Evolutionary conservation across 2,113 vertebrate species (phyloP).

Genomic region (Eptesicus fuscus): DNA sequence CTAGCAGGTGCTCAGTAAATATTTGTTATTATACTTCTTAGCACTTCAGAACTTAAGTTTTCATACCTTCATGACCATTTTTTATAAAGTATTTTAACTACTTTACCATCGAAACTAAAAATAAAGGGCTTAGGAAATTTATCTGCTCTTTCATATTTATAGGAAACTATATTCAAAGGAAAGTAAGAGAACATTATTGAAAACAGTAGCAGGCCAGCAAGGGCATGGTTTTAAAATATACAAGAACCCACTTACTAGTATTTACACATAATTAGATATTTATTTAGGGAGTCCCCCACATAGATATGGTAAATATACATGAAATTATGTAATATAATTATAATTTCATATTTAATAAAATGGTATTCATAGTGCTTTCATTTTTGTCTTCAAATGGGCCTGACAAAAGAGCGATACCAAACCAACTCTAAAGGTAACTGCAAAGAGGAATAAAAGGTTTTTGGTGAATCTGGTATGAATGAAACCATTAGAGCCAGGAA

Average conservation of each 20-base stretch:
- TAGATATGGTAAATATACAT: not conserved
- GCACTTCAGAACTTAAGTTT: not conserved
- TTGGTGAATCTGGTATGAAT: not conserved
- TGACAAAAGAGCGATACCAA: not conserved
- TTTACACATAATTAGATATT: not conserved
- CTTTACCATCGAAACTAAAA: not conserved
- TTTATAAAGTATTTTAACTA: not conserved
- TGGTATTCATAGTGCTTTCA: not conserved
- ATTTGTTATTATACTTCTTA: not conserved
- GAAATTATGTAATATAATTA: not conserved
- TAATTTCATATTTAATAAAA: constrained; percentile 3
- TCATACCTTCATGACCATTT: not conserved
- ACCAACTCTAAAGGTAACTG: not conserved
- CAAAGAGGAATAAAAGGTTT: not conserved
- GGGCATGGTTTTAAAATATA: not conserved
- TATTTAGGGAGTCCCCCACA: not conserved
- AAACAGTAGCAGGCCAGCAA: not conserved
- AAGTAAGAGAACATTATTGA: not conserved
- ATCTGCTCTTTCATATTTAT: not conserved
- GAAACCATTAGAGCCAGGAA: not conserved
- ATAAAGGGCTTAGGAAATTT: not conserved
- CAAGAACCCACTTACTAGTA: not conserved
- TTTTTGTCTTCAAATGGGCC: not conserved
- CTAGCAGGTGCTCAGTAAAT: not conserved
- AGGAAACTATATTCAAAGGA: not conserved